Conservation (phyloP, 1,140 invertebrate species). For the Scaptomyza montana region DNA sequence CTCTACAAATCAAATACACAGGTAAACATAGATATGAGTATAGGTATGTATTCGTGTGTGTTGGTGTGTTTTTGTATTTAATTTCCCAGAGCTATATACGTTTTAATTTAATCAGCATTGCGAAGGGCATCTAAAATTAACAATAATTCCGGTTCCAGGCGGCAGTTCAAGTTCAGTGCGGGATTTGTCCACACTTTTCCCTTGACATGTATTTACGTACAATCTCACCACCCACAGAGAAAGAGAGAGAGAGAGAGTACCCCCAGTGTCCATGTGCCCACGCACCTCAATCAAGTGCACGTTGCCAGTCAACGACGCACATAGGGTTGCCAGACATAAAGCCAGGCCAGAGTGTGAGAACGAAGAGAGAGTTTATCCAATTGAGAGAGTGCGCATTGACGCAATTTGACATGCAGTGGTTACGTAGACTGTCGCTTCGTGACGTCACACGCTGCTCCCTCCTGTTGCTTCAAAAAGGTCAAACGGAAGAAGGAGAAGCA, state of each 20-base stretch:
- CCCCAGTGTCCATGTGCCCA: slow-evolving; percentile 50
- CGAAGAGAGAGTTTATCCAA: slow-evolving; percentile 14
- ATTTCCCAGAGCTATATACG: slow-evolving; percentile 30
- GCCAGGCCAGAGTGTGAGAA: slow-evolving; percentile 2
- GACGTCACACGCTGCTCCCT: slow-evolving; percentile 63
- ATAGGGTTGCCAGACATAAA: slow-evolving; percentile 30
- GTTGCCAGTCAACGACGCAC: slow-evolving; percentile 46
- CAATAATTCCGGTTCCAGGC: slow-evolving; percentile 52
- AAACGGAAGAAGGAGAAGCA: slow-evolving; percentile 22
- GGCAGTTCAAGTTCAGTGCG: slow-evolving; percentile 65
- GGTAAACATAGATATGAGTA: background rate
- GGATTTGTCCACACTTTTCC: slow-evolving; percentile 30
- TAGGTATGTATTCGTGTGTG: background rate
- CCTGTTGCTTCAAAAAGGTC: slow-evolving; percentile 73
- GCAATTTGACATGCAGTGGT: slow-evolving; percentile 44
- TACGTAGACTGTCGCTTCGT: slow-evolving; percentile 53
- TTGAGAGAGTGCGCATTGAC: slow-evolving; percentile 60
- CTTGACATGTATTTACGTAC: slow-evolving; percentile 58
- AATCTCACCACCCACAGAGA: slow-evolving; percentile 6
- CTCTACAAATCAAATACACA: slow-evolving; percentile 9
- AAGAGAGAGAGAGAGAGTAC: background rate
- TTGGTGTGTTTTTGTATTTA: background rate
- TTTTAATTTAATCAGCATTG: slow-evolving; percentile 58
- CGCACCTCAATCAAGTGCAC: slow-evolving; percentile 54
- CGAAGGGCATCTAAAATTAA: slow-evolving; percentile 66